Evolutionary conservation across 2,113 vertebrate species (phyloP).

Genomic region (Pelvicachromis taeniatus): DNA sequence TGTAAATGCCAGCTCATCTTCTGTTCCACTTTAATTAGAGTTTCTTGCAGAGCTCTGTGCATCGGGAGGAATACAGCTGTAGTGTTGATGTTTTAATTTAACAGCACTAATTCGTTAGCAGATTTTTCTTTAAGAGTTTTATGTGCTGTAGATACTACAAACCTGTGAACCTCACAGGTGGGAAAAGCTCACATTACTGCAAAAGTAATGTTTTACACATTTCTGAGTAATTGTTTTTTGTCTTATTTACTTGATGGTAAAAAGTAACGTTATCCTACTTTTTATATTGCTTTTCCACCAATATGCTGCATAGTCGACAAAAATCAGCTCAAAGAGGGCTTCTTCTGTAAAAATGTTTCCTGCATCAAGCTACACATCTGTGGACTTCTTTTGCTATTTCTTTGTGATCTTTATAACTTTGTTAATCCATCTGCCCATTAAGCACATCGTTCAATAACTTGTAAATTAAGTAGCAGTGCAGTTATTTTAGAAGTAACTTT

Average conservation of each 20-base stretch:
- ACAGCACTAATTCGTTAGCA: not conserved
- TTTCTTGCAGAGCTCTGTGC: not conserved
- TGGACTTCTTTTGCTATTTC: rapidly evolving
- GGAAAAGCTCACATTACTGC: not conserved
- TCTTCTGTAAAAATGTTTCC: not conserved
- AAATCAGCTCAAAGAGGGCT: not conserved
- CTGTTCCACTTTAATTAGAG: not conserved
- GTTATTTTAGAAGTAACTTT: not conserved
- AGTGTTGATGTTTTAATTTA: not conserved
- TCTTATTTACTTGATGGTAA: not conserved
- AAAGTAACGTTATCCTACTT: not conserved
- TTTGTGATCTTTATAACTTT: not conserved
- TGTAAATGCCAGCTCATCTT: not conserved
- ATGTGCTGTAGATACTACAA: not conserved
- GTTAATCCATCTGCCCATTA: not conserved
- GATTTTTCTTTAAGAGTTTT: not conserved
- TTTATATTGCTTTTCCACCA: not conserved
- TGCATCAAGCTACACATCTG: not conserved
- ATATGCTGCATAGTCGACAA: not conserved
- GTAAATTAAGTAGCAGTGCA: not conserved
- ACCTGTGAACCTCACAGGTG: rapidly evolving
- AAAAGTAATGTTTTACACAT: not conserved
- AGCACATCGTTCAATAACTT: not conserved
- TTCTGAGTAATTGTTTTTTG: not conserved
- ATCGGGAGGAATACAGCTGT: not conserved